These are phyloP conservation scores for Phengaris alcon DNA, from an alignment of 2,888 invertebrate species.

Conservation along the genomic window DNA sequence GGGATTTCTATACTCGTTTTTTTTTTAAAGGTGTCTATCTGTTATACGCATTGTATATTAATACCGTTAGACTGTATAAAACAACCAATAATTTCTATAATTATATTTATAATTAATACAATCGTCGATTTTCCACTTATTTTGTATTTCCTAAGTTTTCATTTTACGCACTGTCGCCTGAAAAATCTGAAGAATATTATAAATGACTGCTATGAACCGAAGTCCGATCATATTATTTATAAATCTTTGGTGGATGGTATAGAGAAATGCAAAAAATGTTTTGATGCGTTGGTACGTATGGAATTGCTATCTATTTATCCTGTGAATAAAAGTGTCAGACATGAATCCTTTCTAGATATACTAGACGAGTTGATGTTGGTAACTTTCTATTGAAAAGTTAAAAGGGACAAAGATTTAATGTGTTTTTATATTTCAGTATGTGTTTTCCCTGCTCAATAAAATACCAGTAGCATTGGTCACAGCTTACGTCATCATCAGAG, in stretches of 20 bases:
- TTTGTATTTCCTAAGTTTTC: conserved; percentile 14
- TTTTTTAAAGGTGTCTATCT: not conserved
- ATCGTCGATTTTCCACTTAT: conserved; percentile 4
- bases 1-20: not conserved
- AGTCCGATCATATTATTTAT: not conserved
- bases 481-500: not conserved
- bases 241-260: conserved; percentile 15
- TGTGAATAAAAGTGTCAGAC: not conserved
- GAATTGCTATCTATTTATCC: too few species aligned
- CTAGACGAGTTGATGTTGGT: too few species aligned
- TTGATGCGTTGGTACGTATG: not conserved
- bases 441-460: not conserved
- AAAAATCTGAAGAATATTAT: not conserved
- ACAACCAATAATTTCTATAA: not conserved
- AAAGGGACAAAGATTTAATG: too few species aligned
- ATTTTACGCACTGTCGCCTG: not conserved
- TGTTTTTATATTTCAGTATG: not conserved
- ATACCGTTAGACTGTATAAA: not conserved
- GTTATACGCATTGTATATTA: not conserved
- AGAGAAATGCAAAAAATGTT: conserved; percentile 7
- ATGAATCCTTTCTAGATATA: not conserved
- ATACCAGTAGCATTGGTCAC: not conserved
- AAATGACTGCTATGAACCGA: not conserved
- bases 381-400: not conserved
- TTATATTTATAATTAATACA: not conserved